Base-by-base conservation (phyloP, 2,113 vertebrate species). In the Prionailurus viverrinus region DNA sequence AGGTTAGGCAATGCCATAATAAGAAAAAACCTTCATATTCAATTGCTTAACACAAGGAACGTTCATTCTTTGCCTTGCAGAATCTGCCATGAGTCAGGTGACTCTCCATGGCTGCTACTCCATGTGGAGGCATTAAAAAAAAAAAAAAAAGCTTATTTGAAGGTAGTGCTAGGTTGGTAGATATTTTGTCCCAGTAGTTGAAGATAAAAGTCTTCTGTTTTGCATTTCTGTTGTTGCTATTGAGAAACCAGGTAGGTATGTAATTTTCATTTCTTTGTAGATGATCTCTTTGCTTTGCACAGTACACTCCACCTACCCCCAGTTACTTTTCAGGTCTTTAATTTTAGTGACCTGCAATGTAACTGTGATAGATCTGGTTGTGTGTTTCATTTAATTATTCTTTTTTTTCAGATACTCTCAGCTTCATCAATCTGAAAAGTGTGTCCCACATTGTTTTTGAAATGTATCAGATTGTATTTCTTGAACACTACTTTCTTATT, bases 301-400 rank as follows among this genome's bases (percentile, higher is more conserved):
- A 6, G 23, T 25, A 25, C 0, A 48, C 45, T 58, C 66, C 36
- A 65, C 7, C n/a, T 58, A 66, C 36, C 23, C 29, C 48, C 58
- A 39, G 55, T 68, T 83, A 19, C 65, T 83, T 63, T 89, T 83
- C 55, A 58, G 63, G 68, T 76, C 66, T 96, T 92, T 55, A 66
- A 89, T 76, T 91, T 90, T 78, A 83, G 71, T 65, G 63, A 61
- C 61, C 61, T 85, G 7, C 6, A 91, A 51, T 84, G 80, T 94
- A 79, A 90, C 53, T 71, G 61, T 71, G 39, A 61, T 86, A 91
- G n/a, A 61, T 83, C 45, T 76, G 78, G 78, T 9, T 41, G 39
- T 65, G 15, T 39, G 61, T 91, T 90, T 68, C 74, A 76, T 63
- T 68, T 82, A 87, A 69, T 93, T 88, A 45, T 76, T 58, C 31